A percentile compares a stretch with the other conserved stretches of the same genome.
Conservation (phyloP, 2,797 vertebrate genomes). For the Cynopterus sphinx region DNA sequence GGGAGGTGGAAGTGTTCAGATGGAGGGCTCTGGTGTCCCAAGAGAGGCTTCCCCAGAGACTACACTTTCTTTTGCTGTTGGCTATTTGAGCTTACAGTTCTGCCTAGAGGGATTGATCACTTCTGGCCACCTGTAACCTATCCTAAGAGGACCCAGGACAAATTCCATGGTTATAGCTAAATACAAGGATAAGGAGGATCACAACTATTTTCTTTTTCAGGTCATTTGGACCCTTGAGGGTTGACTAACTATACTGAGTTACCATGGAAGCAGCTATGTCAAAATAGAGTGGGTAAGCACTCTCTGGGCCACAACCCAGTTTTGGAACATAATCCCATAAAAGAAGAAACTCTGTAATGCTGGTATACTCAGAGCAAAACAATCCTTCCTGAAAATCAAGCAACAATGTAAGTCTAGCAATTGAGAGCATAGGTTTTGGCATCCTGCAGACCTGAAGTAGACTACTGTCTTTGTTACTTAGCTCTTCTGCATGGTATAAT, state of each 20-base stretch:
- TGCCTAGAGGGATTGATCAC: neutral
- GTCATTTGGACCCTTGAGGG: neutral
- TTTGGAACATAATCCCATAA: neutral
- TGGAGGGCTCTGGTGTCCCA: neutral
- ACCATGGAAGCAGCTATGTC: neutral
- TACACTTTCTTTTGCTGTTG: neutral
- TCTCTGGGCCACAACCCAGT: neutral
- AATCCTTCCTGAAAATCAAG: neutral
- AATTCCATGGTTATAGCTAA: neutral
- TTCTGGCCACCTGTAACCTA: neutral
- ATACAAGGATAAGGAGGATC: neutral
- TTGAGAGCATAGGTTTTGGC: neutral
- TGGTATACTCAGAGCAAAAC: neutral
- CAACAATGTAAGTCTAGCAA: neutral
- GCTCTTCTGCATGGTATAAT: neutral
- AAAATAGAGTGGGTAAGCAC: neutral
- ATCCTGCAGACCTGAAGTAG: neutral
- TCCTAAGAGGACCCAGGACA: neutral
- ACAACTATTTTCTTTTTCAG: neutral
- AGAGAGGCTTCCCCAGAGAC: neutral
- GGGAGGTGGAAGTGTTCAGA: neutral
- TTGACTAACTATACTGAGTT: neutral
- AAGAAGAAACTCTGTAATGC: neutral
- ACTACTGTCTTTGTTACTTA: neutral
- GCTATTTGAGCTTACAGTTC: neutral